Evolutionary conservation across 23 tunicate genomes (phyloP), one percentile per base, ranked within the genome.

Genomic region (Oikopleura dioica): DNA sequence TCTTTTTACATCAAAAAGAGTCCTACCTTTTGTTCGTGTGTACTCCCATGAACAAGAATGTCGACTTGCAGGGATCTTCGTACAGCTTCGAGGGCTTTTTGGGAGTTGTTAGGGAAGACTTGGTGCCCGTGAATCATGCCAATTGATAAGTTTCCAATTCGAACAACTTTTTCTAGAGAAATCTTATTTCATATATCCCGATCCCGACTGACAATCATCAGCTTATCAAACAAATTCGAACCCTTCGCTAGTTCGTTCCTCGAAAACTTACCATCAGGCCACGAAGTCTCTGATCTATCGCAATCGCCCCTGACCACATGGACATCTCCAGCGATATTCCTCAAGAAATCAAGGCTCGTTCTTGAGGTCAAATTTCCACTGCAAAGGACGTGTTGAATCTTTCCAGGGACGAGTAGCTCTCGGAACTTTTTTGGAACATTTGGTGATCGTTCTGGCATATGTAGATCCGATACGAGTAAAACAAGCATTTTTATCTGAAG

Each of bases 101-200:
- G 78, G 67, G 82, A 87, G 29, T 92, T 92, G 92, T 92, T 85
- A 35, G 97, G 97, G 37, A 81, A 80, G 35, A 89, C 92, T 80
- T 91, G 97, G 44, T 91, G 97, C 0, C 97, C 97, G 55, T 91
- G 97, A 36, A 83, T 80, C 87, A 91, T 80, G 76, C 97, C 97
- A 37, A 91, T 85, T 21, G 92, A 82, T 69, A 91, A 83, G 36
- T 91, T 92, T 4, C 97, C 97, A 44, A 91, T 86, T 24, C 87
- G 85, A 34, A 91, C 92, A 30, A 91, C 97, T 76, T 91, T 91
- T 38, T 91, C 67, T 91, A 85, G 1, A 89, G 87, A 80, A 85
- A 85, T 63, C n/a, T n/a, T n/a, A n/a, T n/a, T n/a, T n/a, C n/a
- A n/a, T n/a, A n/a, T n/a, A n/a, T n/a, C n/a, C n/a, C n/a, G n/a